Evolutionary conservation across 2,113 vertebrate genomes (phyloP).

Genomic region (Hippocampus abdominalis): DNA sequence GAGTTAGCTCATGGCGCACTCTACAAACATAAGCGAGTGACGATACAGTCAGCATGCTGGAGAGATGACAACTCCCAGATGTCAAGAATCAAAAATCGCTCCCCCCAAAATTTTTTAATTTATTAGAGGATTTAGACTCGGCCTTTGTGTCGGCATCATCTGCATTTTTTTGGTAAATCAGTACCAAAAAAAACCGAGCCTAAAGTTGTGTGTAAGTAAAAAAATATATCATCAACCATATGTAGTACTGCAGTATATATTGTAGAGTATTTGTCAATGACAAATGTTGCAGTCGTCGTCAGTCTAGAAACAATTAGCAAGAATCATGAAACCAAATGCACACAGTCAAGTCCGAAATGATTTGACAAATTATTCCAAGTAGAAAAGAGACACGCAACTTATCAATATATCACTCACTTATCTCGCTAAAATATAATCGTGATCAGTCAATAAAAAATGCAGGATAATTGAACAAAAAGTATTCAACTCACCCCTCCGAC

Average conservation of each 20-base stretch:
- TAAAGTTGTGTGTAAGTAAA: neutral
- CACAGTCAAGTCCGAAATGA: neutral
- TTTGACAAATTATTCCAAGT: neutral
- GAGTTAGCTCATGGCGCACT: constrained; percentile 38
- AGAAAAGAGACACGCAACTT: neutral
- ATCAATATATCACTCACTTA: no score
- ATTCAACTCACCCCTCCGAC: constrained; percentile 68
- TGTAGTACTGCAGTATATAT: neutral
- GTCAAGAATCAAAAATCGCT: constrained; percentile 8
- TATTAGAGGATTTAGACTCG: neutral
- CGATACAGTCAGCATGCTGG: neutral
- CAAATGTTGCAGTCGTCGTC: neutral
- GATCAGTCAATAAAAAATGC: constrained; percentile 1
- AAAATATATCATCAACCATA: neutral
- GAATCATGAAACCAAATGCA: neutral
- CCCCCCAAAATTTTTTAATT: neutral
- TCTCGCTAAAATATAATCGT: neutral
- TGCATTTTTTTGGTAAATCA: neutral
- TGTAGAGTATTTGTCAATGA: neutral
- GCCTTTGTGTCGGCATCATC: neutral
- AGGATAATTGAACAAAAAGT: neutral
- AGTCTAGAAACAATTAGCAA: neutral
- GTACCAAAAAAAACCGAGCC: neutral
- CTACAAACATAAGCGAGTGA: constrained; percentile 15
- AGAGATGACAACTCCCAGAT: neutral